A percentile compares a stretch with the other conserved stretches of the same genome.
Evolutionary conservation across 1,140 invertebrate species (phyloP).

Genomic region (Mercenaria mercenaria): DNA sequence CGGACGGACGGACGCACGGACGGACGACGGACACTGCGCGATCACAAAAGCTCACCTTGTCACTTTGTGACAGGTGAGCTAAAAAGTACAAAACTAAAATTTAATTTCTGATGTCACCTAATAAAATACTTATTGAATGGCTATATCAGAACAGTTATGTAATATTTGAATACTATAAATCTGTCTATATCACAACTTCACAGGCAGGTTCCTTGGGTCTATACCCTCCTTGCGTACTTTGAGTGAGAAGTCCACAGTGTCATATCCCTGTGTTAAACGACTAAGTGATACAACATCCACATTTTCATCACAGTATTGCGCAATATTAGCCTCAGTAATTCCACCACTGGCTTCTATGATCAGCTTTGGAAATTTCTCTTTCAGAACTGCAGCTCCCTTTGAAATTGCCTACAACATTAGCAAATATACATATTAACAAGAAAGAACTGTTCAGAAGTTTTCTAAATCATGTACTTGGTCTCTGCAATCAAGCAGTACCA

Average conservation of each 20-base stretch:
- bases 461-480: too few species aligned
- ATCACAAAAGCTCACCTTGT: too few species aligned
- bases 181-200: constrained; percentile 71
- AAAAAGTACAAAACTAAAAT: too few species aligned
- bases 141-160: too few species aligned
- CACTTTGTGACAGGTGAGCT: too few species aligned
- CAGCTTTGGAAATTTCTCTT: constrained; percentile 81
- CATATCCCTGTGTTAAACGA: constrained; percentile 86
- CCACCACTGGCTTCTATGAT: constrained; percentile 87
- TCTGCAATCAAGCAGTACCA: too few species aligned
- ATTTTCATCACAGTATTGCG: constrained; percentile 78
- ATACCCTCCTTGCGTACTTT: constrained; percentile 84
- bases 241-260: constrained; percentile 86
- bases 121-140: too few species aligned
- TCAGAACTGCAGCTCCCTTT: constrained; percentile 80
- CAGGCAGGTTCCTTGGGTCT: constrained; percentile 81
- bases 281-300: constrained; percentile 87
- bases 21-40: too few species aligned
- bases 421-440: constrained; percentile 37
- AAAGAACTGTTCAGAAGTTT: too few species aligned
- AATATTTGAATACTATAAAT: too few species aligned
- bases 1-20: too few species aligned
- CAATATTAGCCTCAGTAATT: constrained; percentile 83
- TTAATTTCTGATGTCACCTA: too few species aligned
- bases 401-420: constrained; percentile 82